Evolutionary conservation across 2,113 vertebrate species (phyloP).

Genomic region (Budorcas taxicolor): DNA sequence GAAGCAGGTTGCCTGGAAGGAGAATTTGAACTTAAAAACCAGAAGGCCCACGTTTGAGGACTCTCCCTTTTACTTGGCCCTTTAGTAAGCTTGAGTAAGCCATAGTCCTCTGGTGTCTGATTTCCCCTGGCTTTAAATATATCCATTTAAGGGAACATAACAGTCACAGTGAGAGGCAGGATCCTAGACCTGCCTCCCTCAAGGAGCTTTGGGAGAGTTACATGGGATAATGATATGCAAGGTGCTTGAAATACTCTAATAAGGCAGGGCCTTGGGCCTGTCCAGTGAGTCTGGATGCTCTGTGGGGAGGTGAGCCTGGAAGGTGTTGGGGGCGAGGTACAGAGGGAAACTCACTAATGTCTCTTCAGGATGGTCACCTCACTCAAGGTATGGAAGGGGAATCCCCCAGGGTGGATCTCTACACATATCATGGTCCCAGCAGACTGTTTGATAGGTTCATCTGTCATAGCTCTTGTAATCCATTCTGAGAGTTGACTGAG

Average conservation of each 20-base stretch:
- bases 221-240: background rate
- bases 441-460: background rate
- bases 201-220: background rate
- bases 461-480: background rate
- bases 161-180: background rate
- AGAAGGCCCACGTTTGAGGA: background rate
- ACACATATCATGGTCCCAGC: rapidly evolving
- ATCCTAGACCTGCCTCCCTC: background rate
- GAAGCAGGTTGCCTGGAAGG: background rate
- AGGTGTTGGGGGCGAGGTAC: rapidly evolving
- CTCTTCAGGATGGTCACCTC: background rate
- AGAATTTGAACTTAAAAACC: background rate
- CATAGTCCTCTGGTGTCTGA: no score
- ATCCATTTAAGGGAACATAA: background rate
- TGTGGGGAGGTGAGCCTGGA: background rate
- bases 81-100: background rate
- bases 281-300: background rate
- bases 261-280: background rate
- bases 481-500: background rate
- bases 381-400: no score
- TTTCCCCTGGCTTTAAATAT: background rate
- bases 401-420: background rate
- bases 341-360: background rate
- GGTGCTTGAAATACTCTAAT: background rate
- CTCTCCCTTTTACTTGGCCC: background rate